phyloP scores from a whole-genome alignment of 2,888 invertebrate genomes.

The Hedya salicella region DNA sequence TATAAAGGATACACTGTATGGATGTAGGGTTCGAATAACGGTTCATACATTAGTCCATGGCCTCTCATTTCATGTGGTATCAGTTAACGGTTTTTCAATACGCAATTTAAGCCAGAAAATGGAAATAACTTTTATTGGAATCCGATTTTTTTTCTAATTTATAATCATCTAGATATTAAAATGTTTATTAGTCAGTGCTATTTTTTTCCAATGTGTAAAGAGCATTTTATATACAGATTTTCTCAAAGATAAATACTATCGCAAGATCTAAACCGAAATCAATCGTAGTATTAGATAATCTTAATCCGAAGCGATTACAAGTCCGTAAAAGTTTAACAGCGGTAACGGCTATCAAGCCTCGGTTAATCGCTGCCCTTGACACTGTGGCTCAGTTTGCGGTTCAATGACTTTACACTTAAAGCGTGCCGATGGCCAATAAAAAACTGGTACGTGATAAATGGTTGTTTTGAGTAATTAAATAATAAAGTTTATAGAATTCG shows the following conservation, averaged over 20 bases:
- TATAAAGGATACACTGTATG: too few species aligned
- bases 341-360: conserved; percentile 18
- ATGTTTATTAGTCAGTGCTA: too few species aligned
- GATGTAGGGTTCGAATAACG: too few species aligned
- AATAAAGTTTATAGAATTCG: conserved; percentile 1
- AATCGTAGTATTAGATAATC: conserved; percentile 20
- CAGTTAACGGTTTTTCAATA: too few species aligned
- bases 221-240: too few species aligned
- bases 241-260: not conserved
- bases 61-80: too few species aligned
- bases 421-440: conserved; percentile 16
- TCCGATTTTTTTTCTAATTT: too few species aligned
- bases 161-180: too few species aligned
- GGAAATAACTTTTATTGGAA: too few species aligned
- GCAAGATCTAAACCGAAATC: not conserved
- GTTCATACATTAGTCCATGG: too few species aligned
- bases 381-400: conserved; percentile 40
- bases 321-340: conserved; percentile 15
- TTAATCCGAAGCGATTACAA: conserved; percentile 18
- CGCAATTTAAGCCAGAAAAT: too few species aligned
- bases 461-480: conserved; percentile 2
- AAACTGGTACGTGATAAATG: conserved; percentile 25
- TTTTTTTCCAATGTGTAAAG: too few species aligned
- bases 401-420: conserved; percentile 31
- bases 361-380: conserved; percentile 38